Evolutionary conservation across 2,888 invertebrate species (phyloP).

Genomic region (Oxyteleia sp.): DNA sequence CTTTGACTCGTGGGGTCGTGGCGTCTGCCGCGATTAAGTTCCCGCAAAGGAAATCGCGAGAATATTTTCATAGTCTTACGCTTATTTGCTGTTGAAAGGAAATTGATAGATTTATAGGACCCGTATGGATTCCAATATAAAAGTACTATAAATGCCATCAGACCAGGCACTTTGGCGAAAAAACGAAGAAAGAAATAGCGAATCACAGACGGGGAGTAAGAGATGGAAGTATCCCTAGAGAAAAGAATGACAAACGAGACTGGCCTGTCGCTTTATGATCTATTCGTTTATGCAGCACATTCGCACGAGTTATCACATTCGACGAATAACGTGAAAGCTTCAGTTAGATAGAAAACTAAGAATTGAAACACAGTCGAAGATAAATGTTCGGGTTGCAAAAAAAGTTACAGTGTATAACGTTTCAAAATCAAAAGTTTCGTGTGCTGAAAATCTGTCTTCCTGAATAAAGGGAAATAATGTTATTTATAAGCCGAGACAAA

Average conservation of each 20-base stretch:
- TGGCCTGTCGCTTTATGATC: conserved; percentile 78
- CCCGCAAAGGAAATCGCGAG: conserved; percentile 30
- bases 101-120: conserved; percentile 84
- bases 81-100: conserved; percentile 71
- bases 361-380: conserved; percentile 31
- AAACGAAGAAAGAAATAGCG: conserved; percentile 23
- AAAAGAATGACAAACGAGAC: conserved; percentile 79
- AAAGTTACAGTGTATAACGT: conserved; percentile 8
- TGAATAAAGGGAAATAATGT: not conserved
- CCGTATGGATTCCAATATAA: conserved; percentile 81
- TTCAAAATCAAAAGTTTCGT: conserved; percentile 17
- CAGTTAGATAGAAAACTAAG: conserved; percentile 15
- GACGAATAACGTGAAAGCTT: conserved; percentile 32
- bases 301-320: conserved; percentile 50
- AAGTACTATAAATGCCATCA: conserved; percentile 73
- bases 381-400: conserved; percentile 10
- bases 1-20: conserved; percentile 58
- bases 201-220: conserved; percentile 41
- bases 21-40: conserved; percentile 7
- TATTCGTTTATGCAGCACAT: conserved; percentile 66
- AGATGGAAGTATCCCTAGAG: conserved; percentile 64
- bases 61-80: conserved; percentile 46
- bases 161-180: conserved; percentile 19
- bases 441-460: conserved; percentile 13
- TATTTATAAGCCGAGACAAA: not conserved